phyloP scores from a whole-genome alignment of 2,797 vertebrate species.

The Champsocephalus esox region DNA sequence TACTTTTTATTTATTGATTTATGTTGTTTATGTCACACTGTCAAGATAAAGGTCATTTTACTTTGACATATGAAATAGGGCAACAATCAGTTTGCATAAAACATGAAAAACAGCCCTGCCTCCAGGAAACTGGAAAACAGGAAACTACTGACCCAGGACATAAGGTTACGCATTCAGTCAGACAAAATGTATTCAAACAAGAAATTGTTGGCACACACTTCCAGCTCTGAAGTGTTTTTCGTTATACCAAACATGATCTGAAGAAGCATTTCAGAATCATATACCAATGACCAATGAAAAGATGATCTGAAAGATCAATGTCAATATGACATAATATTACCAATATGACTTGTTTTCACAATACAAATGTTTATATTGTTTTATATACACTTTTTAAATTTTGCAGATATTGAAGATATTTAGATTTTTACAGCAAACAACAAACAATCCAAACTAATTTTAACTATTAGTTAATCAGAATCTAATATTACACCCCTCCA shows the following conservation, averaged over 20 bases:
- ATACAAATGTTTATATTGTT: neutral
- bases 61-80: constrained; percentile 10
- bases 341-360: no score
- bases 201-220: neutral
- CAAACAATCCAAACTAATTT: no score
- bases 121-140: constrained; percentile 6
- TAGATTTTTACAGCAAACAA: neutral
- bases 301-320: neutral
- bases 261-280: neutral
- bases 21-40: constrained; percentile 28
- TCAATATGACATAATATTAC: neutral
- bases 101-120: neutral
- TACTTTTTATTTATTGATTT: constrained; percentile 49
- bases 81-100: constrained; percentile 13
- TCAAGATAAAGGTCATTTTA: constrained; percentile 33
- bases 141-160: constrained; percentile 16
- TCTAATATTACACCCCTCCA: no score
- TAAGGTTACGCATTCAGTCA: neutral
- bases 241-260: neutral
- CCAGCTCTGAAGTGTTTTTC: neutral
- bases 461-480: no score
- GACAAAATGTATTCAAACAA: neutral
- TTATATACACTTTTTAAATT: neutral
- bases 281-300: neutral
- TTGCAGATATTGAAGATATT: neutral